Conservation (phyloP, 2,888 invertebrate genomes). For the Cantharis lateralis region DNA sequence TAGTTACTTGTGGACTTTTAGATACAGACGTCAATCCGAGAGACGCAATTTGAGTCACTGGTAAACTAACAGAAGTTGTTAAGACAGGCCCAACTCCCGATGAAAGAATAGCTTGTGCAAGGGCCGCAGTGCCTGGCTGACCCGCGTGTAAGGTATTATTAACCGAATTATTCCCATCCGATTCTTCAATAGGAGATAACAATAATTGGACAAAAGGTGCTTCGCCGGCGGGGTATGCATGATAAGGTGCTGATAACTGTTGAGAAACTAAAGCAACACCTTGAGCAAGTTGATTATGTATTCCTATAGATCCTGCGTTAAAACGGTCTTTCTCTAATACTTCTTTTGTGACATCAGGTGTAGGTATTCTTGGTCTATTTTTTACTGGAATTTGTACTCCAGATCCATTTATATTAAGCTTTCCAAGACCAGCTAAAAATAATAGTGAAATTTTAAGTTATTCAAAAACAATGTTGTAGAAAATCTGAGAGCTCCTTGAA, state of each 20-base stretch:
- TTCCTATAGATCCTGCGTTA: slow-evolving; percentile 51
- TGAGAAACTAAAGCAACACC: slow-evolving; percentile 74
- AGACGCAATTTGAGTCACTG: slow-evolving; percentile 65
- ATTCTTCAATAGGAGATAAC: slow-evolving; percentile 82
- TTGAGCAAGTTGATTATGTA: slow-evolving; percentile 51
- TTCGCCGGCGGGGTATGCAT: slow-evolving; percentile 58
- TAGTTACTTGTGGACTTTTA: slow-evolving; percentile 55
- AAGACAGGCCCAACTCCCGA: slow-evolving; percentile 61
- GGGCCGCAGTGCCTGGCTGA: slow-evolving; percentile 74
- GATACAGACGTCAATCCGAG: slow-evolving; percentile 58
- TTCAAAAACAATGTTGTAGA: not conserved
- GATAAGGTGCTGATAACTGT: slow-evolving; percentile 58
- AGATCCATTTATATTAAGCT: slow-evolving; percentile 66
- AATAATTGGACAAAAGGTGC: slow-evolving; percentile 78
- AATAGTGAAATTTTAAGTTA: not conserved
- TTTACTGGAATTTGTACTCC: slow-evolving; percentile 70
- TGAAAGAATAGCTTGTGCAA: slow-evolving; percentile 78
- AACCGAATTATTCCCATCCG: slow-evolving; percentile 73
- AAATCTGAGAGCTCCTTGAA: not conserved
- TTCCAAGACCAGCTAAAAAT: slow-evolving; percentile 55
- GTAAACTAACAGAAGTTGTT: slow-evolving; percentile 58
- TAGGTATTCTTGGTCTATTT: slow-evolving; percentile 85
- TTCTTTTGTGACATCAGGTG: slow-evolving; percentile 86
- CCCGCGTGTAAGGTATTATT: slow-evolving; percentile 74
- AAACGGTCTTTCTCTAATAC: slow-evolving; percentile 72